Percentiles rank a stretch among this genome's conserved stretches.
Evolutionary conservation across 2,113 vertebrate genomes (phyloP).

Genomic region (Pteropus alecto): DNA sequence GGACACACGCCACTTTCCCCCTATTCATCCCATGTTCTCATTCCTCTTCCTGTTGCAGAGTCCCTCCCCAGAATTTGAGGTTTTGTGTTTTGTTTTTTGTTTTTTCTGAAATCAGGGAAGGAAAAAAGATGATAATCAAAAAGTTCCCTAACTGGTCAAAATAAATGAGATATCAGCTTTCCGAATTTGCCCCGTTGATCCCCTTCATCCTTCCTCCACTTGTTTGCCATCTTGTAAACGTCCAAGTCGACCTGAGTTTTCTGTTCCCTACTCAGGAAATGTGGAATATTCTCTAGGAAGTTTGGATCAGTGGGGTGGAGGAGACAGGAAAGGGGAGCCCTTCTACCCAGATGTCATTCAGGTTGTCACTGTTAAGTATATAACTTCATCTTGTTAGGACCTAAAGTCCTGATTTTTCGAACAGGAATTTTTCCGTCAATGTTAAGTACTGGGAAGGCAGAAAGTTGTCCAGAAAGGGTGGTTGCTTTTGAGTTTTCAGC

Average conservation of each 20-base stretch:
- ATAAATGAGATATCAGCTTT: not conserved
- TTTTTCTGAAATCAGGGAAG: not conserved
- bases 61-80: not conserved
- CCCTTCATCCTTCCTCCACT: too few relatives aligned
- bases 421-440: not conserved
- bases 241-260: not conserved
- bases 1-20: not conserved
- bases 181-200: not conserved
- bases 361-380: not conserved
- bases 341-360: not conserved
- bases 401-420: not conserved
- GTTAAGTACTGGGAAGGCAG: not conserved
- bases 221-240: not conserved
- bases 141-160: not conserved
- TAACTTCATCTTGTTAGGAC: not conserved
- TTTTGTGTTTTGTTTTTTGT: not conserved
- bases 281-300: accelerated
- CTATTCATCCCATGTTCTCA: not conserved
- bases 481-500: not conserved
- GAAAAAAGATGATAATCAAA: not conserved
- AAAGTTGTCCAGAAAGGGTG: not conserved
- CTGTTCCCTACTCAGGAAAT: not conserved
- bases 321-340: too few relatives aligned
- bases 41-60: not conserved
- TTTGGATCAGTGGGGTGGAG: not conserved